These are phyloP conservation scores for Timandra comae DNA, from an alignment of 2,888 invertebrate species.

Conservation along the genomic window DNA sequence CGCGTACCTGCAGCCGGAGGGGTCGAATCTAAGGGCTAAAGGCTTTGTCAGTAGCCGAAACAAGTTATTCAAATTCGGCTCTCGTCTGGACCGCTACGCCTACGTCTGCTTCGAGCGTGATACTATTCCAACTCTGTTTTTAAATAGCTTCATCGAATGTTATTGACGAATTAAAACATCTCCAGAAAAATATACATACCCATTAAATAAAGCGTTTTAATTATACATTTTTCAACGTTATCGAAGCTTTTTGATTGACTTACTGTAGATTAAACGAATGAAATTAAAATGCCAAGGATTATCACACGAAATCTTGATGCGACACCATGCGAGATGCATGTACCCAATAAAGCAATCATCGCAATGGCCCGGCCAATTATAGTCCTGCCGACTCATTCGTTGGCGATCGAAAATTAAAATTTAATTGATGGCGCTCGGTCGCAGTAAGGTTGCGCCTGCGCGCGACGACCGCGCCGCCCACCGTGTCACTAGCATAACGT, in stretches of 20 bases:
- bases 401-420: conserved; percentile 65
- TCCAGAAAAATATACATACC: too few relatives aligned
- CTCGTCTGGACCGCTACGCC: conserved; percentile 44
- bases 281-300: conserved; percentile 42
- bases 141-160: too few relatives aligned
- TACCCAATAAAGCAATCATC: conserved; percentile 71
- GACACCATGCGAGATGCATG: conserved; percentile 41
- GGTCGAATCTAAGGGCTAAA: conserved; percentile 37
- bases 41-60: conserved; percentile 66
- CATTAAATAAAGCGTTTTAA: conserved; percentile 19
- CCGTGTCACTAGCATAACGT: conserved; percentile 37
- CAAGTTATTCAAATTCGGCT: conserved; percentile 72
- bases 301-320: conserved; percentile 41
- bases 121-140: too few relatives aligned
- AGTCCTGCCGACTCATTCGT: conserved; percentile 52
- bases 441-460: conserved; percentile 32
- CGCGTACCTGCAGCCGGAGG: conserved; percentile 26
- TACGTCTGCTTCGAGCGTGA: conserved; percentile 37
- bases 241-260: background rate
- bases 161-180: too few relatives aligned
- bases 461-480: conserved; percentile 27
- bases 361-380: conserved; percentile 60
- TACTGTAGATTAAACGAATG: conserved; percentile 29
- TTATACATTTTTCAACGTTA: too few relatives aligned
- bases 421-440: conserved; percentile 59